Evolutionary conservation across 2,888 invertebrate species (phyloP).

Genomic region (Trachelus stipa): DNA sequence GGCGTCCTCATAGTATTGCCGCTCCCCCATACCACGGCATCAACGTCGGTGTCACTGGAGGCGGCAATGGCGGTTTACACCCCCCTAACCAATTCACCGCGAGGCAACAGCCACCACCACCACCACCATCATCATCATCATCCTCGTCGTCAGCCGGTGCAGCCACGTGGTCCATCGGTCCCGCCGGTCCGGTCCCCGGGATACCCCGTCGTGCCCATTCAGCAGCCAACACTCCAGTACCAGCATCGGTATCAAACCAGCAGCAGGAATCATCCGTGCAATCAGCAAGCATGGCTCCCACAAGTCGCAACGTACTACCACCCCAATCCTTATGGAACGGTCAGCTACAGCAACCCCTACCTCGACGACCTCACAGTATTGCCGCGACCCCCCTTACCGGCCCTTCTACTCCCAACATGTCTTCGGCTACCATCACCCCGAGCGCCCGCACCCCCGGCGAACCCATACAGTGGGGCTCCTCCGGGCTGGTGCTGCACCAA

Average conservation of each 20-base stretch:
- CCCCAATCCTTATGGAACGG: conserved; percentile 64
- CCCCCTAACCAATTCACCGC: conserved; percentile 49
- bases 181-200: conserved; percentile 26
- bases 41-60: conserved; percentile 70
- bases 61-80: conserved; percentile 44
- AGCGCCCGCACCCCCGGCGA: conserved; percentile 52
- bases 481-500: conserved; percentile 62
- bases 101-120: conserved; percentile 34
- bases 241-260: conserved; percentile 38
- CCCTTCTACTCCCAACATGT: conserved; percentile 39
- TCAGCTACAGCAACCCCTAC: conserved; percentile 55
- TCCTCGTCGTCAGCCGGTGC: conserved; percentile 26
- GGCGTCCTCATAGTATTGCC: conserved; percentile 71
- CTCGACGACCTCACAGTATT: conserved; percentile 74
- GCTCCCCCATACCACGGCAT: conserved; percentile 67
- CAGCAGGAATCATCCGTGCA: conserved; percentile 25
- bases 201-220: conserved; percentile 44
- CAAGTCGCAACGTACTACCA: conserved; percentile 55
- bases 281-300: conserved; percentile 26
- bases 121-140: conserved; percentile 29
- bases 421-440: conserved; percentile 39
- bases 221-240: conserved; percentile 54
- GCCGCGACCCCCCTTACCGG: conserved; percentile 67
- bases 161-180: conserved; percentile 39
- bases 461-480: conserved; percentile 62